Percentiles rank a stretch among this genome's conserved stretches.
phyloP scores from a whole-genome alignment of 2,797 vertebrate species.

The Melanotaenia maccullochi region DNA sequence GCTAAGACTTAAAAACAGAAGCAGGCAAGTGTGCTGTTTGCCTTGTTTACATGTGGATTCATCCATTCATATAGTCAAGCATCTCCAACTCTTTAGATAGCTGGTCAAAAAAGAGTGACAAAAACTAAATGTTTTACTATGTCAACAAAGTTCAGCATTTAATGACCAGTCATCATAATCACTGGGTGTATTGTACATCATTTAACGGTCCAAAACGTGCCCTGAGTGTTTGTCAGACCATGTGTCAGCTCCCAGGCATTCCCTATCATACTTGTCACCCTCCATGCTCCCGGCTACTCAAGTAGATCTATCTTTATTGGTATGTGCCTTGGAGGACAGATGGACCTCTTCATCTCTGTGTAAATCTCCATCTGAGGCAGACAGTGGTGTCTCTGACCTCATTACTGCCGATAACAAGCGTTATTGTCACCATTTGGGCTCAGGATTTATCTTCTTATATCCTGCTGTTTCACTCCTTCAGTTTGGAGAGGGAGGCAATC shows the following conservation, averaged over 20 bases:
- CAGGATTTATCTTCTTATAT: constrained; percentile 73
- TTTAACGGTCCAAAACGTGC: constrained; percentile 18
- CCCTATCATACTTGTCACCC: constrained; percentile 38
- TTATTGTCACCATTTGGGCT: constrained; percentile 70
- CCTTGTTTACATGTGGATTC: neutral
- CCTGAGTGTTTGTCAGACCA: constrained; percentile 13
- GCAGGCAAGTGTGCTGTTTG: neutral
- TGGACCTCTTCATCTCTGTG: constrained; percentile 66
- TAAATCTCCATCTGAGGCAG: constrained; percentile 81
- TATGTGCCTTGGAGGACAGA: constrained; percentile 54
- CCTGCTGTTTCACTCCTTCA: constrained; percentile 24
- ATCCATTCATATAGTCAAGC: constrained; percentile 1
- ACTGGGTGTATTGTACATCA: neutral
- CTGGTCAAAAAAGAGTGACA: constrained; percentile 7
- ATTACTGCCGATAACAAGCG: constrained; percentile 76
- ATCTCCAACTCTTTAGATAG: neutral
- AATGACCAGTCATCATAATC: constrained; percentile 26
- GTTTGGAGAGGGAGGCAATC: constrained; percentile 2
- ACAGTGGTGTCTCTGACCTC: constrained; percentile 78
- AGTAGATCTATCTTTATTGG: constrained; percentile 65
- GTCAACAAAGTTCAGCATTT: constrained; percentile 24
- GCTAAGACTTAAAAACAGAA: neutral
- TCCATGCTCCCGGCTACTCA: constrained; percentile 25
- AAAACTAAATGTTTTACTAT: constrained; percentile 35
- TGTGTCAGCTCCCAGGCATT: constrained; percentile 16